Evolutionary conservation across 2,888 invertebrate species (phyloP), one percentile per base, ranked within the genome.

Genomic region (Drosophila nr. perissopoda): DNA sequence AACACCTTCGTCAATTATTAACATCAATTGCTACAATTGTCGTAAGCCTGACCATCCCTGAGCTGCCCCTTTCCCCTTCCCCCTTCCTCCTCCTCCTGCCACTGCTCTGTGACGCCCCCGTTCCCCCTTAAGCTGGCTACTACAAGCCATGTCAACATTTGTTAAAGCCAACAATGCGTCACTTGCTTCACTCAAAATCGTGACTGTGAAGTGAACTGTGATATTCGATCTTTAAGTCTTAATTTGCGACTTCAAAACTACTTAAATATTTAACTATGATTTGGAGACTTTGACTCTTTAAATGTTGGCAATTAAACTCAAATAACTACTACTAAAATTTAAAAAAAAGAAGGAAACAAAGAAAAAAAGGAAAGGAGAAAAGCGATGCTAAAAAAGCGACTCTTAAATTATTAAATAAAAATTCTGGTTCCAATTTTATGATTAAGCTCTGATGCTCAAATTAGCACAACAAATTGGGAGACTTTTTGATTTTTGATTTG

Each of bases 1-100:
- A 80, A 85, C 87, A 88, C 84, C 91, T 87, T 83, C 89, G 87
- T 86, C 89, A 88, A 89, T 89, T 89, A 89, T 89, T 87, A 82
- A 90, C 91, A 91, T 91, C 91, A 90, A 90, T 86, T 91, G 92
- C 82, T 88, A 88, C 90, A 90, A 89, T 91, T 91, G 92, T 91
- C 91, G 74, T 82, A 76, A 74, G 88, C 85, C 75, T 68, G 78
- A 80, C 72, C 85, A 79, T 75, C 73, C 78, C 75, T 76, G 69
- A 66, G 62, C 33, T 45, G 25, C 27, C 45, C 65, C 69, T 63
- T 38, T 29, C 52, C 58, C 16, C 51, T 13, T 29, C 25, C 34
- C 13, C 31, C 16, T 0, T 21, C 21, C n/a, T 31, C 5, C 21
- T 33, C 6, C 29, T 2, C 1, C 6, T 5, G 0, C n/a, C 40